Evolutionary conservation across 2,113 vertebrate species (phyloP), one percentile per base, ranked within the genome.

Genomic region (Eptesicus fuscus): DNA sequence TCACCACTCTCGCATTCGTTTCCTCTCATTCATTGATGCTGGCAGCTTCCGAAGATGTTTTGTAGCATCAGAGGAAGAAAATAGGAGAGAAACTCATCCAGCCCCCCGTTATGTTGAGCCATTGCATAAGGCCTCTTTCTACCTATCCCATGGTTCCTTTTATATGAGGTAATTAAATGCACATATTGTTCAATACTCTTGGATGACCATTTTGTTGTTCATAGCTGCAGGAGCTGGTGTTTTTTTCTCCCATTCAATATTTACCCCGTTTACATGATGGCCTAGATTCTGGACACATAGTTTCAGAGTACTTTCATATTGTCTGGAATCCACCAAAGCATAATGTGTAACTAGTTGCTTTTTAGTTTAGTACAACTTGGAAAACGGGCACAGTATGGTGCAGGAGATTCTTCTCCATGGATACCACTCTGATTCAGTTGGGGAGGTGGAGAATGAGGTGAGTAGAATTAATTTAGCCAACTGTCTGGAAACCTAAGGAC

Each of bases 401-500:
- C 74, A 93, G 13, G 82, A 56, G 42, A 28, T 25, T 84, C 69
- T 93, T 92, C 86, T 92, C 89, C 9, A 0, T 74, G 16, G 78
- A 37, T 80, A 73, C 92, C 76, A 84, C 92, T 37, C 32, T 30
- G 94, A 95, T 96, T 91, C 79, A 90, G 59, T 51, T 44, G 80
- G 86, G 59, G 83, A 94, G 73, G 63, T 92, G 73, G 96, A 95
- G 95, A 96, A 94, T 82, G 97, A 96, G 83, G 86, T 90, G 84
- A 87, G 20, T 83, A 96, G 95, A 98, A 96, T 96, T 96, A 96
- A 97, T 97, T 96, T 97, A 97, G 44, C 56, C 94, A 97, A 95
- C 95, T 96, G 74, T 92, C 96, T 92, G 84, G 93, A 97, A 97
- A 96, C 83, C 11, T 94, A 93, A 88, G 97, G 77, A 96, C 96